A percentile compares a stretch with the other conserved stretches of the same genome.
These are phyloP conservation scores for Gortyna flavago DNA, from an alignment of 2,888 invertebrate genomes.

Conservation along the genomic window DNA sequence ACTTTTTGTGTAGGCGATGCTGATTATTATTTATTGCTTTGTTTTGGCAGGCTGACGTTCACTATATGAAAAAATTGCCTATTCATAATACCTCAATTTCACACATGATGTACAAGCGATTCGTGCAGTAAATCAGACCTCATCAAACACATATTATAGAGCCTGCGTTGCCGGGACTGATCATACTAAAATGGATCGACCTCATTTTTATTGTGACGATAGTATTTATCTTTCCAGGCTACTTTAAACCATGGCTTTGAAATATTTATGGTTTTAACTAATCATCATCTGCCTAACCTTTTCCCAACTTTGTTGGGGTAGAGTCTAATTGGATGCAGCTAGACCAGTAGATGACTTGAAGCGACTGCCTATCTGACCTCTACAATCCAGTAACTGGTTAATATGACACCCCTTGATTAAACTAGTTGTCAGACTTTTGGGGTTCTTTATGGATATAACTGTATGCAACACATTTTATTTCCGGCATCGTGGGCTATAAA, in stretches of 20 bases:
- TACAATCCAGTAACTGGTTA: not conserved
- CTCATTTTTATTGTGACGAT: not conserved
- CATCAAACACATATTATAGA: slow-evolving; percentile 14
- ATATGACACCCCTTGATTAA: not conserved
- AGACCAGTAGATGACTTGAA: not conserved
- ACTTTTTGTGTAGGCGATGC: not conserved
- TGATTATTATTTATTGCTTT: slow-evolving; percentile 36
- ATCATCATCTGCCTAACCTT: too few relatives aligned
- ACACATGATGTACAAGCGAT: slow-evolving; percentile 27
- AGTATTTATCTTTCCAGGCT: not conserved
- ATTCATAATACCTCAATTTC: slow-evolving; percentile 19
- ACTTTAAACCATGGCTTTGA: not conserved
- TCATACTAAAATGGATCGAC: not conserved
- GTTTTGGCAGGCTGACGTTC: not conserved
- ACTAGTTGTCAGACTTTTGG: not conserved
- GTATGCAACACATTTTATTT: not conserved
- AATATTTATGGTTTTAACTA: not conserved
- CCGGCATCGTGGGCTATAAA: not conserved
- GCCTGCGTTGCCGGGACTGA: not conserved
- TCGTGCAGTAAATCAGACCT: slow-evolving; percentile 12
- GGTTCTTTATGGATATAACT: not conserved
- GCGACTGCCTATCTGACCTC: not conserved
- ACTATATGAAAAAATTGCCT: slow-evolving; percentile 7
- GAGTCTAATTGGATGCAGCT: not conserved
- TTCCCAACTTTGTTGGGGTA: too few relatives aligned